Conservation (phyloP, 2,888 invertebrate genomes). For the Callinectes sapidus region DNA sequence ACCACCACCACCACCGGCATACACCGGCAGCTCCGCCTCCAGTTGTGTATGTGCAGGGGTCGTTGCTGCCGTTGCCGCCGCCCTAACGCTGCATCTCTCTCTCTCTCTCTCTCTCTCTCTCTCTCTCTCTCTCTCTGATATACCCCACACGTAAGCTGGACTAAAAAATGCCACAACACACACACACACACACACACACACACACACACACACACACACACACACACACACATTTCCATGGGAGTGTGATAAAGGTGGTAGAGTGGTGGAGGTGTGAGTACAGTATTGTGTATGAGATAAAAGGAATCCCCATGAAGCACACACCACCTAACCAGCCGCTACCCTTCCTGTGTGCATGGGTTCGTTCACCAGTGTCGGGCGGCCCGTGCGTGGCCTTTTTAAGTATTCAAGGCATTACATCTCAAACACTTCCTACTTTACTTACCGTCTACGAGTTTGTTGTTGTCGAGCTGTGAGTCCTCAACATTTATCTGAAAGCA, state of each 20-base stretch:
- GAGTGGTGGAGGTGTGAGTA: too few relatives aligned
- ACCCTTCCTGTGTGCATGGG: too few relatives aligned
- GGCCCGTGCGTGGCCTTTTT: not conserved
- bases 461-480: not conserved
- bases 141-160: too few relatives aligned
- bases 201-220: too few relatives aligned
- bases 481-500: not conserved
- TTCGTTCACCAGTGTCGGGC: too few relatives aligned
- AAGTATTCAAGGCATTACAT: not conserved
- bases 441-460: not conserved
- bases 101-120: conserved; percentile 1
- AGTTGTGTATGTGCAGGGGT: not conserved
- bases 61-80: not conserved
- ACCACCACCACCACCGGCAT: not conserved
- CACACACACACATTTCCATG: not conserved
- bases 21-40: not conserved
- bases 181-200: too few relatives aligned
- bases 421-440: not conserved
- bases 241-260: not conserved
- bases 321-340: not conserved
- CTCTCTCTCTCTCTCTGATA: not conserved
- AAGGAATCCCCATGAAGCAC: not conserved
- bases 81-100: not conserved
- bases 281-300: not conserved
- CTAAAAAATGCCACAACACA: too few relatives aligned